A percentile compares a stretch with the other conserved stretches of the same genome.
These are phyloP conservation scores for Dynastes hyllus DNA, from an alignment of 2,888 invertebrate species.

Conservation along the genomic window DNA sequence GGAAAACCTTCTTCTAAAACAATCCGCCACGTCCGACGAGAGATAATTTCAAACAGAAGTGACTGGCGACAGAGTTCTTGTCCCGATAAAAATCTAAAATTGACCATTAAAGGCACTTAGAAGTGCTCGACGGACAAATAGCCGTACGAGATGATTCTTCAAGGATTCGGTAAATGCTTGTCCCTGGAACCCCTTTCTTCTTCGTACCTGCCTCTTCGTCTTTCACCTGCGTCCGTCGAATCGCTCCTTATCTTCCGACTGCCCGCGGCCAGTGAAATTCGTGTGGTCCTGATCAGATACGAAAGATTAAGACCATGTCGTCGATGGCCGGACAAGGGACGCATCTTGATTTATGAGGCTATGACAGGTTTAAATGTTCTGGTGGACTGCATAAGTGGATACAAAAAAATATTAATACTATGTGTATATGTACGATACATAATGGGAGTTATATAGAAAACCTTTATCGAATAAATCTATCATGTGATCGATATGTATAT, in stretches of 20 bases:
- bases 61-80: conserved; percentile 45
- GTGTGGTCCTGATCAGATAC: conserved; percentile 31
- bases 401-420: neutral
- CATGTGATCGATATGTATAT: no score
- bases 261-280: conserved; percentile 25
- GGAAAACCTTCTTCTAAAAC: neutral
- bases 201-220: conserved; percentile 16
- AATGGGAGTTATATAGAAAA: no score
- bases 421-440: neutral
- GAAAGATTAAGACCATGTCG: conserved; percentile 31
- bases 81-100: conserved; percentile 44
- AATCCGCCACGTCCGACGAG: neutral
- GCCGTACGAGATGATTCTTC: conserved; percentile 40
- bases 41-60: conserved; percentile 34
- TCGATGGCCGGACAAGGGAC: conserved; percentile 30
- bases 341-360: conserved; percentile 16
- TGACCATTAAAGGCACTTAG: conserved; percentile 48
- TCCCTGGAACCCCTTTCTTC: conserved; percentile 20
- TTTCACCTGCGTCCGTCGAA: neutral
- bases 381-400: neutral
- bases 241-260: conserved; percentile 8
- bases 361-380: conserved; percentile 18
- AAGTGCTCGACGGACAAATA: conserved; percentile 43
- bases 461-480: no score
- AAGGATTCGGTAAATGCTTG: conserved; percentile 32